Evolutionary conservation across 2,113 vertebrate genomes (phyloP).

Genomic region (Sciurus niger): DNA sequence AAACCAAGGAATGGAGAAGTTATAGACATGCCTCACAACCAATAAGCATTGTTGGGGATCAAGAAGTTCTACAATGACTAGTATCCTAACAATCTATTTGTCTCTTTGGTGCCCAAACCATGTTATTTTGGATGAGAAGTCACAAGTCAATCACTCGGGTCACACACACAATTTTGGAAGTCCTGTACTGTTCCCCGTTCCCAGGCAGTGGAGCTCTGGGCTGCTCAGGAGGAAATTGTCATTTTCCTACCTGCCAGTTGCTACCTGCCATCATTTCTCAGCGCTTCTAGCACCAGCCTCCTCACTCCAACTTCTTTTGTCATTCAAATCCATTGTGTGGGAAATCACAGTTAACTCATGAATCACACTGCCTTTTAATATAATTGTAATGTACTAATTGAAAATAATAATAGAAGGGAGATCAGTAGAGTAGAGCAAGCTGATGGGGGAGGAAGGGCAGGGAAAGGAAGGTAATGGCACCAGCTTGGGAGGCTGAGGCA

Average conservation of each 20-base stretch:
- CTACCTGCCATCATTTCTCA: neutral
- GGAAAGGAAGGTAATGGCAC: no score
- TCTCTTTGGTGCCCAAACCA: neutral
- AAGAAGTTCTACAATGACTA: neutral
- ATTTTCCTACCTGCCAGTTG: neutral
- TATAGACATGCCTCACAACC: neutral
- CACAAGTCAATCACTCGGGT: neutral
- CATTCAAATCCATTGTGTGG: neutral
- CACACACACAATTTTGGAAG: neutral
- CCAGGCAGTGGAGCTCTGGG: neutral
- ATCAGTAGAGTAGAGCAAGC: no score
- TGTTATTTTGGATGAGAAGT: neutral
- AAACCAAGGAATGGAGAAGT: neutral
- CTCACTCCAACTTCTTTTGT: neutral
- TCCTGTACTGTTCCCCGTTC: neutral
- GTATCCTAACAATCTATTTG: neutral
- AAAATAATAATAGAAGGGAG: no score
- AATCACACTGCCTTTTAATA: neutral
- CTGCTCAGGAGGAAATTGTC: neutral
- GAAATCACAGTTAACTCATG: neutral
- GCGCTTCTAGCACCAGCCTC: neutral
- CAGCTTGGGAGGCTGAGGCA: no score
- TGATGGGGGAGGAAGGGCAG: no score
- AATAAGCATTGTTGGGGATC: neutral
- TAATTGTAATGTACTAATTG: no score